Evolutionary conservation across 2,113 vertebrate genomes (phyloP).

Genomic region (Cyprinus carpio): DNA sequence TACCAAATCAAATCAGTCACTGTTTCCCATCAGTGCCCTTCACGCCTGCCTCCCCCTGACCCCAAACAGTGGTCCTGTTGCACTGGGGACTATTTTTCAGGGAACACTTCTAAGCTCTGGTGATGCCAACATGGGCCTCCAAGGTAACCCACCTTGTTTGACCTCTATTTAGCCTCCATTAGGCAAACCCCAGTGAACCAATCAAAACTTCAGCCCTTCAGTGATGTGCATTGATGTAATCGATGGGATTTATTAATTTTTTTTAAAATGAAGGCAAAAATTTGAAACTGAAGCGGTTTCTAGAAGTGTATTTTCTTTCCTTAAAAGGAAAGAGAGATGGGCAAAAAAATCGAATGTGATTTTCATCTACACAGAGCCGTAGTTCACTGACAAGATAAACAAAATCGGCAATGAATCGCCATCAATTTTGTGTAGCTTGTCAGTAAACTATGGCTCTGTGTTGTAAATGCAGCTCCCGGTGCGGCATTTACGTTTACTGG

Average conservation of each 20-base stretch:
- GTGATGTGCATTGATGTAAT: constrained; percentile 2
- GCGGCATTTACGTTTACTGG: no score
- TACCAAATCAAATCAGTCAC: constrained; percentile 60
- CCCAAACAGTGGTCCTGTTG: constrained; percentile 63
- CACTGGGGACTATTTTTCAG: constrained; percentile 63
- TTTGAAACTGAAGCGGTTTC: background rate
- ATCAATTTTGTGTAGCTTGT: no score
- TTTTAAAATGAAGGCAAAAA: background rate
- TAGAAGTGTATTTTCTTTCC: background rate
- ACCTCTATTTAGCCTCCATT: constrained; percentile 60
- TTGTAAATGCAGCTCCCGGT: no score
- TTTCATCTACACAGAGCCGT: no score
- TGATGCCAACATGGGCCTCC: constrained; percentile 61
- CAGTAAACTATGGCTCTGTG: no score
- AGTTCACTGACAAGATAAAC: no score
- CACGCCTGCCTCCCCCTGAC: constrained; percentile 58
- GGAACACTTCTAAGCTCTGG: constrained; percentile 62
- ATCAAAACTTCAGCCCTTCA: constrained; percentile 37
- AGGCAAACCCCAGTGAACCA: constrained; percentile 55
- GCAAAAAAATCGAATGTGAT: no score
- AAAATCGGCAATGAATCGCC: no score
- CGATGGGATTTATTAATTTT: background rate
- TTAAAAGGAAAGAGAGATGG: background rate
- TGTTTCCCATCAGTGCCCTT: constrained; percentile 65
- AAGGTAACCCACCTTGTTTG: constrained; percentile 63